These are phyloP conservation scores for Rhagonycha lutea DNA, from an alignment of 2,888 invertebrate genomes.

Conservation along the genomic window DNA sequence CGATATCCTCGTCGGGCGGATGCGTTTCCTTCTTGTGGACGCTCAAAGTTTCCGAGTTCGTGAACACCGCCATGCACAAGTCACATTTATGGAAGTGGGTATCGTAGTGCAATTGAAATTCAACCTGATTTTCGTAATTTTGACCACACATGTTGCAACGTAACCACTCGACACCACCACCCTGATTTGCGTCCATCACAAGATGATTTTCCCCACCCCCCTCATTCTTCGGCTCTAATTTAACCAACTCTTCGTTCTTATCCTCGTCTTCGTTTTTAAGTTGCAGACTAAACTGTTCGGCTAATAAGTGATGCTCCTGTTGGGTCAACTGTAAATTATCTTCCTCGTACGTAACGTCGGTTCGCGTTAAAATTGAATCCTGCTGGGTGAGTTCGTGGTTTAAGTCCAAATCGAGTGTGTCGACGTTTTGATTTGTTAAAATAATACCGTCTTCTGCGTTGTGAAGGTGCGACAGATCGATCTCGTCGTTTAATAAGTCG, in stretches of 20 bases:
- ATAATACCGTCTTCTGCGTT: conserved; percentile 49
- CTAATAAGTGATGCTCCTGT: conserved; percentile 44
- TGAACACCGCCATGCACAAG: conserved; percentile 55
- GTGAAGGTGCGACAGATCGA: conserved; percentile 45
- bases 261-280: not conserved
- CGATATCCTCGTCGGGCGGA: conserved; percentile 28
- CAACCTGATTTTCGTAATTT: conserved; percentile 46
- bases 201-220: not conserved
- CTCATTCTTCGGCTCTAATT: not conserved
- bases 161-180: conserved; percentile 32
- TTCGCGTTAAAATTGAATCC: conserved; percentile 43
- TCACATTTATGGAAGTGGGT: conserved; percentile 53
- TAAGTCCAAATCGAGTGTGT: conserved; percentile 48
- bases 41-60: conserved; percentile 54
- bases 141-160: conserved; percentile 55
- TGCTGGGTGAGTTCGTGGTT: conserved; percentile 48
- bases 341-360: conserved; percentile 37
- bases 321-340: conserved; percentile 46
- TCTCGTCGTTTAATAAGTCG: conserved; percentile 43
- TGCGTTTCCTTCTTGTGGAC: conserved; percentile 49
- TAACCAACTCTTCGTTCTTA: not conserved
- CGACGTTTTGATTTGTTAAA: conserved; percentile 44
- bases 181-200: conserved; percentile 2
- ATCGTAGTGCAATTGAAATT: conserved; percentile 52
- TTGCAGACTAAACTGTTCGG: conserved; percentile 40